Evolutionary conservation across 2,888 invertebrate genomes (phyloP).

Genomic region (Baccha elongata): DNA sequence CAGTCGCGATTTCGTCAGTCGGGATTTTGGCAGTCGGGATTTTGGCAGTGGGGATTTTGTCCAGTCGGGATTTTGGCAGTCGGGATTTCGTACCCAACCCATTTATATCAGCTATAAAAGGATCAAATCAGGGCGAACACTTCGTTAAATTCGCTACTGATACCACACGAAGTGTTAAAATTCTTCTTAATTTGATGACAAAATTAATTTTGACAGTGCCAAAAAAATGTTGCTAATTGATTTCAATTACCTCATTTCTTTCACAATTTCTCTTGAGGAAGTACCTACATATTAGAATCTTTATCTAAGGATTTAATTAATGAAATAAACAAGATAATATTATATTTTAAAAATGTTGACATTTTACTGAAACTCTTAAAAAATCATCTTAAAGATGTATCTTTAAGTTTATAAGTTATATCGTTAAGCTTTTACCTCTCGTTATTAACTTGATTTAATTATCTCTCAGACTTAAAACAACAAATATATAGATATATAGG

Average conservation of each 20-base stretch:
- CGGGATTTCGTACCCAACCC: too few species aligned
- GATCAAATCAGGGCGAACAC: too few species aligned
- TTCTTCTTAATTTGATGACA: constrained; percentile 49
- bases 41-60: too few species aligned
- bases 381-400: not conserved
- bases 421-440: constrained; percentile 6
- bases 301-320: not conserved
- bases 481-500: not conserved
- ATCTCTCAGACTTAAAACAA: not conserved
- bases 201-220: constrained; percentile 43
- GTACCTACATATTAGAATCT: not conserved
- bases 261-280: constrained; percentile 21
- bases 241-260: constrained; percentile 50
- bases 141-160: too few species aligned
- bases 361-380: not conserved
- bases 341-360: too few species aligned
- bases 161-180: too few species aligned
- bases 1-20: too few species aligned
- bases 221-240: constrained; percentile 59
- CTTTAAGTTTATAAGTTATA: constrained; percentile 10
- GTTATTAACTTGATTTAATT: constrained; percentile 51
- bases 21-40: too few species aligned
- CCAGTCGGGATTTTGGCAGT: too few species aligned
- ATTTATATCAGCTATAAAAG: too few species aligned
- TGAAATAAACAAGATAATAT: too few species aligned